These are phyloP conservation scores for Chrysodeixis includens DNA, from an alignment of 2,888 invertebrate genomes.

Conservation along the genomic window DNA sequence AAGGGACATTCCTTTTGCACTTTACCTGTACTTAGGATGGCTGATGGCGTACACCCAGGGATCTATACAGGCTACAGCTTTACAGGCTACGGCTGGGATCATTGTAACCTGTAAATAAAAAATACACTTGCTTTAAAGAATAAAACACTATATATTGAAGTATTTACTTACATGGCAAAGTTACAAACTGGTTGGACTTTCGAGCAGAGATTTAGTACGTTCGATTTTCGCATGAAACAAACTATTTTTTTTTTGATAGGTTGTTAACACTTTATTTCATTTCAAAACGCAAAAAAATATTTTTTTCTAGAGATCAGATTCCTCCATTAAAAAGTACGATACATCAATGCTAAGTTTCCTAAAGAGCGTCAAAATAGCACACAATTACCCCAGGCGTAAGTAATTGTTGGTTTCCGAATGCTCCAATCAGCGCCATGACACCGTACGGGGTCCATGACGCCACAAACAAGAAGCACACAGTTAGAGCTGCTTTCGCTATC, in stretches of 20 bases:
- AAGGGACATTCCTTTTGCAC: not conserved
- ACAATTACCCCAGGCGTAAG: conserved; percentile 91
- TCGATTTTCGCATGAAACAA: too few species aligned
- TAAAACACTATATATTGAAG: too few species aligned
- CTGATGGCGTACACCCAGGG: conserved; percentile 97
- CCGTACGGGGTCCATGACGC: conserved; percentile 98
- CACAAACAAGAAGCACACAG: conserved; percentile 95
- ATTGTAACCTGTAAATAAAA: conserved; percentile 90
- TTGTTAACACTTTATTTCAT: too few species aligned
- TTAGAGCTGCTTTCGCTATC: conserved; percentile 96
- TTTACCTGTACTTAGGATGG: conserved; percentile 95
- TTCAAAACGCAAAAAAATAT: too few species aligned
- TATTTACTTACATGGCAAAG: too few species aligned
- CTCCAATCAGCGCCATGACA: conserved; percentile 94
- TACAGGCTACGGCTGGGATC: conserved; percentile 96
- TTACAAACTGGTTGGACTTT: too few species aligned
- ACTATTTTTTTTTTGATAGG: too few species aligned
- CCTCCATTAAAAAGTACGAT: too few species aligned
- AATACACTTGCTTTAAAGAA: too few species aligned
- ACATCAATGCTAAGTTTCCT: too few species aligned
- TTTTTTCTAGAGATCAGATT: too few species aligned
- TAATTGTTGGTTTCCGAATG: conserved; percentile 93
- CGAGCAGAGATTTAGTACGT: too few species aligned
- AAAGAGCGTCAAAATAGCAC: not conserved
- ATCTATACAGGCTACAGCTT: conserved; percentile 96